phyloP scores from a whole-genome alignment of 2,113 vertebrate genomes.

The Zootoca vivipara region DNA sequence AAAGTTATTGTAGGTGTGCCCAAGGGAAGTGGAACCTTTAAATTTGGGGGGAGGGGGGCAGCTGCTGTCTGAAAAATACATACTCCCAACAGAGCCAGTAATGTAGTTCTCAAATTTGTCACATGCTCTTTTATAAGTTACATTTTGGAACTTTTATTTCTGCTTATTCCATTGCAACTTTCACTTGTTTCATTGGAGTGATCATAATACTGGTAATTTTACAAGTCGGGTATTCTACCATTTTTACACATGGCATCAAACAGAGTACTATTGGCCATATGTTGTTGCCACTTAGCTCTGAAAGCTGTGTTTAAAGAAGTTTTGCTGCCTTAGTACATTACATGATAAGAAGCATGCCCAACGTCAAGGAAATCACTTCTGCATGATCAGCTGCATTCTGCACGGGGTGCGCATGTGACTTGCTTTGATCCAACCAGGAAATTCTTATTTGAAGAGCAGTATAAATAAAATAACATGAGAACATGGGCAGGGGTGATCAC shows the following conservation, averaged over 20 bases:
- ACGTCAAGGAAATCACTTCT: not conserved
- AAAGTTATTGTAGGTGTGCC: not conserved
- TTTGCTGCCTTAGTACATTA: slow-evolving; percentile 5
- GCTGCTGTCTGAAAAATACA: not conserved
- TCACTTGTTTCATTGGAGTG: slow-evolving; percentile 34
- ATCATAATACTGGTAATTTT: not conserved
- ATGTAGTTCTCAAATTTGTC: not conserved
- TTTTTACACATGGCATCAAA: not conserved
- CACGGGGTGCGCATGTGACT: not conserved
- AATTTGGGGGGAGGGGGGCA: no score
- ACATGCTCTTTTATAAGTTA: slow-evolving; percentile 8
- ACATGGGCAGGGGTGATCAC: not conserved
- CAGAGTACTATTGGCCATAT: not conserved
- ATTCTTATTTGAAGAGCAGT: not conserved
- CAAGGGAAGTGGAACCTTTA: not conserved
- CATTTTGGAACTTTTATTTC: not conserved
- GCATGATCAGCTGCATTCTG: not conserved
- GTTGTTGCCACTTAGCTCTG: not conserved
- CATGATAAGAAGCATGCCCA: not conserved
- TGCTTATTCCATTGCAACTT: not conserved
- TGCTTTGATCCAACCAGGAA: not conserved
- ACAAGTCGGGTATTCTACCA: not conserved
- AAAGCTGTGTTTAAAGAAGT: slow-evolving; percentile 23
- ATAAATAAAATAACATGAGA: not conserved
- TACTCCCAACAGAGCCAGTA: not conserved